Evolutionary conservation across 1,140 invertebrate genomes (phyloP), one percentile per base, ranked within the genome.

Genomic region (Heterodera schachtii): DNA sequence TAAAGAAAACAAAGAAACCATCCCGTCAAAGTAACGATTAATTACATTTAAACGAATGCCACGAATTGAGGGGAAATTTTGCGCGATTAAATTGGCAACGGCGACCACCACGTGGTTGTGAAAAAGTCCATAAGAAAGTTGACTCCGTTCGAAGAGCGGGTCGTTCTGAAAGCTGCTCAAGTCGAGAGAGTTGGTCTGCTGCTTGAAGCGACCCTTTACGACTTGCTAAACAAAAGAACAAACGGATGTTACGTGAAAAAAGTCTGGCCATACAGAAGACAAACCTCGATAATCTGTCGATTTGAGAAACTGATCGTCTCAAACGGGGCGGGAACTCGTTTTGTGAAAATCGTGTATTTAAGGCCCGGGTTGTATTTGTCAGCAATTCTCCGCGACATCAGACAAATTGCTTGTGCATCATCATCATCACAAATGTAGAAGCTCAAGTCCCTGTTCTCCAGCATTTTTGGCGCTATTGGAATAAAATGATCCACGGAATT

Each of bases 41-140:
- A 11, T 49, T 44, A 78, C 84, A 52, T 85, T 85, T 8, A 85
- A 66, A 21, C 84, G 76, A 44, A 85, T 66, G 71, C 79, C 84
- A 60, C 76, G 60, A 67, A 85, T 82, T 16, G 69, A 44, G 21
- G 60, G 41, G 16, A 75, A 85, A 79, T 85, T 46, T 13, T 31
- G 41, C n/a, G 67, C 57, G 60, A 82, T 67, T 44, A 73, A 69
- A 44, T 82, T 69, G 9, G 79, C 71, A 9, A 83, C 60, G 21
- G 82, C 47, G 6, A 84, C 77, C 41, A 82, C 52, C 13, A 85
- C 83, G 46, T 75, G 76, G 77, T 85, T 85, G 73, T 85, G 79
- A 21, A 52, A 47, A n/a, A 85, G 79, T 9, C 43, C 60, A 73
- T n/a, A 67, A 31, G 76, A 46, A 9, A 70, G 46, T 67, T 44